A percentile compares a stretch with the other conserved stretches of the same genome.
Conservation (phyloP, 2,888 invertebrate genomes). For the Trichogramma dendrolimi region DNA sequence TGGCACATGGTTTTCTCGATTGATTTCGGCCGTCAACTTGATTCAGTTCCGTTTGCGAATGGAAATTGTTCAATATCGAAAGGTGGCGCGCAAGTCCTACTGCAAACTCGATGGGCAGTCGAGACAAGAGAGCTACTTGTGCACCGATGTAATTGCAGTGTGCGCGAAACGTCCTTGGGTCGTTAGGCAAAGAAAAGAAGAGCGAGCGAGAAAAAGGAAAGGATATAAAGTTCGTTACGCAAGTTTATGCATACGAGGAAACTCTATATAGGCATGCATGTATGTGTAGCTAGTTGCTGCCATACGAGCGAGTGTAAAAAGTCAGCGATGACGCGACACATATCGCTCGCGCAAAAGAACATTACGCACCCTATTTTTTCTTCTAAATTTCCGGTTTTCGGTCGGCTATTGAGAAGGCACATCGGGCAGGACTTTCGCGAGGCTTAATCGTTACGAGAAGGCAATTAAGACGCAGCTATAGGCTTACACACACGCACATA, state of each 20-base stretch:
- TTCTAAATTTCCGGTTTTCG: slow-evolving; percentile 10
- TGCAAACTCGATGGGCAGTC: too few relatives aligned
- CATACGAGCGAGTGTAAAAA: too few relatives aligned
- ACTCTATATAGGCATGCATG: too few relatives aligned
- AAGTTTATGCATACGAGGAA: too few relatives aligned
- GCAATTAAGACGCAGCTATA: slow-evolving; percentile 34
- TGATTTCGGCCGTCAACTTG: too few relatives aligned
- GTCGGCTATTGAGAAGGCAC: neutral
- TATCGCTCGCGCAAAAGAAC: neutral
- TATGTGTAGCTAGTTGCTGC: too few relatives aligned
- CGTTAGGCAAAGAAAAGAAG: too few relatives aligned
- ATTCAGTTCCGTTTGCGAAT: too few relatives aligned
- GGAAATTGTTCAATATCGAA: too few relatives aligned
- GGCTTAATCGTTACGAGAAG: slow-evolving; percentile 35
- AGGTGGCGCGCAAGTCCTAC: too few relatives aligned
- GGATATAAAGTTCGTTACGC: neutral
- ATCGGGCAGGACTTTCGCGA: slow-evolving; percentile 23
- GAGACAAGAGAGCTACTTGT: too few relatives aligned
- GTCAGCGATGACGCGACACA: slow-evolving; percentile 1
- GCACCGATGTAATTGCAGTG: neutral
- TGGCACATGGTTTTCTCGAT: too few relatives aligned
- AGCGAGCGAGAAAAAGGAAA: slow-evolving; percentile 1
- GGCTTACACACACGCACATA: slow-evolving; percentile 14
- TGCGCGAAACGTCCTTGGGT: slow-evolving; percentile 9
- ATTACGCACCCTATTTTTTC: neutral